A percentile compares a stretch with the other conserved stretches of the same genome.
Conservation (phyloP, 2,797 vertebrate genomes). For the Tangara arthus region DNA sequence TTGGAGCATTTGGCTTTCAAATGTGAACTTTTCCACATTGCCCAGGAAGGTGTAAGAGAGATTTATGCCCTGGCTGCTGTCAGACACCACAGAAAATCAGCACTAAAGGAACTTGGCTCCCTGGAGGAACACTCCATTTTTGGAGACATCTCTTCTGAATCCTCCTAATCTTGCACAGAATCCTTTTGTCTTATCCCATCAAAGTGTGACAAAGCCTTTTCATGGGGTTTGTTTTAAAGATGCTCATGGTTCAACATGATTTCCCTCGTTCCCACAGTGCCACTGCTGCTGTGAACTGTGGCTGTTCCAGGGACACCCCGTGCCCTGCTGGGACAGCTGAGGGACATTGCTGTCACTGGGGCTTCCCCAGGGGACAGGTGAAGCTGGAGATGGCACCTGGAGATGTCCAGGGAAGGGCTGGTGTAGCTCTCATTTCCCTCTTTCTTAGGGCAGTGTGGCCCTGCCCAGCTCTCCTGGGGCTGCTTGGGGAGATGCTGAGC, state of each 20-base stretch:
- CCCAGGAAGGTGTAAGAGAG: not conserved
- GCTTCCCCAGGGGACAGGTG: not conserved
- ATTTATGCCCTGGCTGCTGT: not conserved
- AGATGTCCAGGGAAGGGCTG: not conserved
- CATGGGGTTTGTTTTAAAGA: not conserved
- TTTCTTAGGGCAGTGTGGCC: not conserved
- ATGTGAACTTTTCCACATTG: not conserved
- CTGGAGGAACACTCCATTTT: not conserved
- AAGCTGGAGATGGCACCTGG: not conserved
- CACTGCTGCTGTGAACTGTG: not conserved
- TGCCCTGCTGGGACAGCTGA: not conserved
- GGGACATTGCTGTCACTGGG: not conserved
- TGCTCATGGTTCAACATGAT: rapidly evolving
- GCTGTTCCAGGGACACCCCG: rapidly evolving
- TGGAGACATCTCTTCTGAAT: not conserved
- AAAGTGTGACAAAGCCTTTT: constrained; percentile 27
- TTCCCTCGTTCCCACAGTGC: not conserved
- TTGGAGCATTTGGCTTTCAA: not conserved
- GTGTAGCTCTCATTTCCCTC: not conserved
- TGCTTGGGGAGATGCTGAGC: not conserved
- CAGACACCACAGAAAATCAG: not conserved
- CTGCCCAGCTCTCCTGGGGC: not conserved
- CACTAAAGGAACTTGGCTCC: rapidly evolving
- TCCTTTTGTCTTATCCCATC: constrained; percentile 33
- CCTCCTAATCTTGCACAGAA: not conserved